Evolutionary conservation across 35 echinoderm and acorn worm species (phyloP).

Genomic region (Diadema setosum): DNA sequence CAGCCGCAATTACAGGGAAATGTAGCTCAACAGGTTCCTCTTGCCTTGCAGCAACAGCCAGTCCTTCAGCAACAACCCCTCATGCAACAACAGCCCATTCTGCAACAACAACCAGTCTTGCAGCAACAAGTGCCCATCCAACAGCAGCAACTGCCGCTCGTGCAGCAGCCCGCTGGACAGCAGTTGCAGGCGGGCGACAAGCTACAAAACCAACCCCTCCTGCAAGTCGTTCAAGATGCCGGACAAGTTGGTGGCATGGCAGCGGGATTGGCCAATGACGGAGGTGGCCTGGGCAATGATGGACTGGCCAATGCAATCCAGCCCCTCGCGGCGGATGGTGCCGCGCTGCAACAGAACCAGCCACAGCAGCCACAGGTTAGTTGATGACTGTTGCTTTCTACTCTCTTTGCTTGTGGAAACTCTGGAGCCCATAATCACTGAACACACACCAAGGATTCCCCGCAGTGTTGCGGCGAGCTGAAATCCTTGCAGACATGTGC

Average conservation of each 20-base stretch:
- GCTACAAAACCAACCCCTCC: background rate
- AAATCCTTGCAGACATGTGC: no score
- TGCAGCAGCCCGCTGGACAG: background rate
- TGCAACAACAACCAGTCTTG: background rate
- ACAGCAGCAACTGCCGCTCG: conserved; percentile 1
- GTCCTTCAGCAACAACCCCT: background rate
- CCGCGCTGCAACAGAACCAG: background rate
- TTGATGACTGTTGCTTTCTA: background rate
- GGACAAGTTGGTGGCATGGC: background rate
- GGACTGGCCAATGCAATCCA: background rate
- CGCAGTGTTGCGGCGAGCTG: no score
- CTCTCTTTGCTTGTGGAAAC: background rate
- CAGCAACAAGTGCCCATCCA: background rate
- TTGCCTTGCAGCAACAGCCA: conserved; percentile 8
- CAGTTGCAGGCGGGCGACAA: background rate
- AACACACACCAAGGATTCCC: no score
- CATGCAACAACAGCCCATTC: background rate
- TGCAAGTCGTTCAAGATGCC: background rate
- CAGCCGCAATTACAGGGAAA: background rate
- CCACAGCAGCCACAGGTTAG: background rate
- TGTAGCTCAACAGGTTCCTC: background rate
- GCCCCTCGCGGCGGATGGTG: background rate
- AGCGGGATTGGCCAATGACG: background rate
- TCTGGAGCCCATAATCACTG: background rate
- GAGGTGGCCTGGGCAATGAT: background rate